Base-by-base conservation (phyloP, 2,113 vertebrate genomes). In the Plectropomus leopardus region DNA sequence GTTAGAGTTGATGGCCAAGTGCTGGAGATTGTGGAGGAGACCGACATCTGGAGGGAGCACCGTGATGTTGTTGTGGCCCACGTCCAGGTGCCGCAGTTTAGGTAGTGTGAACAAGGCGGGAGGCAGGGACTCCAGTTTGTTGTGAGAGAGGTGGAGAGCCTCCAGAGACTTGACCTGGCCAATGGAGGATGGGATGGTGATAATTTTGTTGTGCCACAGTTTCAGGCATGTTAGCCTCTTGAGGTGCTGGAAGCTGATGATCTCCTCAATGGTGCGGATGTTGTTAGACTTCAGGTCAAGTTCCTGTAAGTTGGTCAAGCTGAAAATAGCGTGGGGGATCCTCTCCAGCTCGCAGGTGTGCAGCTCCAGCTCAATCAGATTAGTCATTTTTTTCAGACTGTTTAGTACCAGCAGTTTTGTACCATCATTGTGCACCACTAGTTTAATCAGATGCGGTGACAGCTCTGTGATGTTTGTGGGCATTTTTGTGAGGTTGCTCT, bases 331-430 rank as follows among this genome's bases (percentile, higher is more conserved):
- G 1, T 99, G 97, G 3, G 98, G 98, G 42, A 99, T 98, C 89
- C 97, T 96, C 87, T 99, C 98, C 40, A 99, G 94, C 89, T 99
- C 98, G 77, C 98, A 99, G 92, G 95, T 97, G 87, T 98, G 94
- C 78, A 99, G 94, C 86, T 99, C 97, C 71, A 99, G 72, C 66
- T 99, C 97, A 0, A 96, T 95, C 3, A 99, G 95, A 77, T 95
- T 98, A 53, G 95, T 96, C 96, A 99, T 97, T 93, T 99, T 99
- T 93, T 99, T 99, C 93, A 99, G 95, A 95, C 96, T 98, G 91
- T 98, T 99, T 28, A 98, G 94, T 66, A 98, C 96, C 90, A 98
- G 36, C 40, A 99, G 95, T 91, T 97, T 99, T 48, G 97, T 98
- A 79, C 98, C 98, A 5, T 99, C 98, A n/a, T 99, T 99, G 86